Percentiles rank a stretch among this genome's conserved stretches.
phyloP scores from a whole-genome alignment of 2,888 invertebrate species.

The Caenorhabditis angaria region DNA sequence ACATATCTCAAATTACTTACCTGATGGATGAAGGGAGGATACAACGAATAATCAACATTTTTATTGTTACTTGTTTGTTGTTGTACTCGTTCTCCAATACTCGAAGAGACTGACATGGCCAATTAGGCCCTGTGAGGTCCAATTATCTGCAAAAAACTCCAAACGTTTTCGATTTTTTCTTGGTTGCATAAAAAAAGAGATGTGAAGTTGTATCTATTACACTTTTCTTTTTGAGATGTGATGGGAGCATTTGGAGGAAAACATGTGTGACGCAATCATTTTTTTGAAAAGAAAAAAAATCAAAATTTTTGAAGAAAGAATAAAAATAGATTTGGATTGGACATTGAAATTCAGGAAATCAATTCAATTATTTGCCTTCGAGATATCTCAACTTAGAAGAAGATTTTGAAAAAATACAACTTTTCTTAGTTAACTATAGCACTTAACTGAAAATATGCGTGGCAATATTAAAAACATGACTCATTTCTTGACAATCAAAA shows the following conservation, averaged over 20 bases:
- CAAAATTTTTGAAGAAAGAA: neutral
- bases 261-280: neutral
- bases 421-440: too few relatives aligned
- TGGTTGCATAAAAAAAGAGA: constrained; percentile 1
- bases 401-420: too few relatives aligned
- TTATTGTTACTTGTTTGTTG: constrained; percentile 3
- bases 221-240: neutral
- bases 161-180: too few relatives aligned
- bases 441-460: too few relatives aligned
- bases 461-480: too few relatives aligned
- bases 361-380: too few relatives aligned
- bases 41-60: constrained; percentile 43
- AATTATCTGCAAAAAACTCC: neutral
- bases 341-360: too few relatives aligned
- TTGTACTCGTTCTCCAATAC: constrained; percentile 16
- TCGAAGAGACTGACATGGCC: constrained; percentile 33
- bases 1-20: constrained; percentile 17
- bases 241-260: neutral
- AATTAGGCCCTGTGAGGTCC: neutral
- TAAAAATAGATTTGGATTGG: neutral
- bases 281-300: neutral
- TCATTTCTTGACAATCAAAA: too few relatives aligned
- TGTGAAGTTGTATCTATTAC: constrained; percentile 3
- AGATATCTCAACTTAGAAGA: too few relatives aligned
- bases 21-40: constrained; percentile 56